Base-by-base conservation (phyloP, 2,113 vertebrate genomes). In the Corythoichthys intestinalis region DNA sequence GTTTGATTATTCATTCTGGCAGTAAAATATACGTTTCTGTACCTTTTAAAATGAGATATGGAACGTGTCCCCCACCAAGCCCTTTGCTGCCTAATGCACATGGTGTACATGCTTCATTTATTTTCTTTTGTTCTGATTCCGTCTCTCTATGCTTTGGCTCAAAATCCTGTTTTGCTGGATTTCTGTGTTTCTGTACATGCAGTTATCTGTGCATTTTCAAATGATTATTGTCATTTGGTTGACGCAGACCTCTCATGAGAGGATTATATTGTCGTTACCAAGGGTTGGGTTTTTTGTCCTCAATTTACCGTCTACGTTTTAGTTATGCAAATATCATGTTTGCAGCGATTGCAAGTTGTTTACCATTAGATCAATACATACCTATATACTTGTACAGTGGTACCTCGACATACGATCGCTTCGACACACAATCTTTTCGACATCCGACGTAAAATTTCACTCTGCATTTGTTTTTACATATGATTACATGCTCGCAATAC, bases 51-150 rank as follows among this genome's bases (percentile, higher is more conserved):
- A 66, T 50, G 13, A 71, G 47, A 17, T 37, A 60, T 83, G 1
- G 71, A 64, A 71, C 71, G 64, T 86, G 67, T 85, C 73, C 72
- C 70, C 73, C 66, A 76, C 83, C 79, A 79, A 83, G 75, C 74
- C 78, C 50, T 46, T 69, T 70, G 52, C 69, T 79, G 74, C 67
- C 56, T 66, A 10, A 20, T 15, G 13, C 68, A 35, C 58, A 67
- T 67, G 60, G 57, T 66, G 72, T 68, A 38, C 67, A 49, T 38
- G 81, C 50, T 64, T 82, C 56, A 64, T 71, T 79, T 34, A 14
- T 53, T 74, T 85, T 85, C 82, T 86, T 89, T 88, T 88, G 87
- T 87, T 87, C 87, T 70, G 34, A 77, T 64, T 72, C 69, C 71
- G 59, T 69, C 66, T 74, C n/a, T 73, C 66, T 71, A 76, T 79